phyloP scores from a whole-genome alignment of 2,888 invertebrate genomes.

The Scrobipalpa costella region DNA sequence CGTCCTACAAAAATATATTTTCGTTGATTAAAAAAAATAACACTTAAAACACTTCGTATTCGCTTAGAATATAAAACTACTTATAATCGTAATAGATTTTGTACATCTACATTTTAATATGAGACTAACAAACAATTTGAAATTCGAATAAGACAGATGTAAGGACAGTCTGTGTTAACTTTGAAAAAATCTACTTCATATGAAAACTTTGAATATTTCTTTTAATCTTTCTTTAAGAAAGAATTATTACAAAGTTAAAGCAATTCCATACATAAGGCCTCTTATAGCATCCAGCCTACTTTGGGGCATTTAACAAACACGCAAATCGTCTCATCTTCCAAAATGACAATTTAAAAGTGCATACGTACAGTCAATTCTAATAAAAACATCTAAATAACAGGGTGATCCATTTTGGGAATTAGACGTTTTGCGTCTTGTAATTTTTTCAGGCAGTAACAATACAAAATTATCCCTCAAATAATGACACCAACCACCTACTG shows the following conservation, averaged over 20 bases:
- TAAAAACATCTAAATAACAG: background rate
- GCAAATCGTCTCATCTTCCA: background rate
- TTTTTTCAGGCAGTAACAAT: background rate
- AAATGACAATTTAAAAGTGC: background rate
- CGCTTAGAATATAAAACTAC: constrained; percentile 27
- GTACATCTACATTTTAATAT: constrained; percentile 28
- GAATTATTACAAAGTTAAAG: no score
- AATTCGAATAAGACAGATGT: background rate
- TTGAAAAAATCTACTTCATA: no score
- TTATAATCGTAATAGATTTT: constrained; percentile 38
- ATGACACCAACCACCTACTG: background rate
- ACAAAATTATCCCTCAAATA: no score
- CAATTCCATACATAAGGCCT: background rate
- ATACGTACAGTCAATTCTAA: background rate
- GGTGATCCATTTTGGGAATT: background rate
- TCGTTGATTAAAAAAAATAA: constrained; percentile 39
- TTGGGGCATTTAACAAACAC: background rate
- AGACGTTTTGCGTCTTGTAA: background rate
- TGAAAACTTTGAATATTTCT: no score
- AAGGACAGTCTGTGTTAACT: constrained; percentile 1
- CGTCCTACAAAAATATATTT: constrained; percentile 48
- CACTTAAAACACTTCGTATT: constrained; percentile 18
- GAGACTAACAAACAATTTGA: constrained; percentile 14
- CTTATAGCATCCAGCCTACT: background rate
- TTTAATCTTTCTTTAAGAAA: no score